These are phyloP conservation scores for Bostrychus sinensis DNA, from an alignment of 2,113 vertebrate genomes.

Conservation along the genomic window DNA sequence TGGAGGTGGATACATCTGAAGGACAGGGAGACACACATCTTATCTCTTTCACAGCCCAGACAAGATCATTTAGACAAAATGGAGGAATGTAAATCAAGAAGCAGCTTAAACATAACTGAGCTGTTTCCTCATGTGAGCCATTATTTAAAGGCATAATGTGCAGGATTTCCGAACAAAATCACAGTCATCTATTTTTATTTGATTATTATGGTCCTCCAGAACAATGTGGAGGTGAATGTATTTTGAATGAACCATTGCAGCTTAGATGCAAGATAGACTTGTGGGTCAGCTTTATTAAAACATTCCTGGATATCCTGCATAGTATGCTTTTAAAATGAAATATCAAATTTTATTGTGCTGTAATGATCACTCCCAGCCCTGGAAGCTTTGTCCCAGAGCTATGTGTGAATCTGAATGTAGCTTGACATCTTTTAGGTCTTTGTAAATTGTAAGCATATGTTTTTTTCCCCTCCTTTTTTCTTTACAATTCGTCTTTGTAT, in stretches of 20 bases:
- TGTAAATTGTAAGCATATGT: slow-evolving; percentile 18
- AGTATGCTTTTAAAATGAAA: slow-evolving; percentile 3
- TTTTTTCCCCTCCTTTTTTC: slow-evolving; percentile 22
- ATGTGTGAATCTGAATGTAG: slow-evolving; percentile 67
- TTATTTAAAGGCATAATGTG: slow-evolving; percentile 6
- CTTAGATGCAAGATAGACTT: neutral
- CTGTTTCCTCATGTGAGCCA: slow-evolving; percentile 6
- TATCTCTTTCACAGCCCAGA: slow-evolving; percentile 13
- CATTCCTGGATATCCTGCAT: neutral
- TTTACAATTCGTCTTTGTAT: slow-evolving; percentile 39
- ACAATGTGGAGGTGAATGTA: slow-evolving; percentile 2
- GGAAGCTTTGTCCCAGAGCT: slow-evolving; percentile 32
- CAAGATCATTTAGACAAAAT: neutral
- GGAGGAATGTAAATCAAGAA: slow-evolving; percentile 5
- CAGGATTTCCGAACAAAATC: neutral
- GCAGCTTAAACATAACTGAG: neutral
- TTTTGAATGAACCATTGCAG: neutral
- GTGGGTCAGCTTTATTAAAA: neutral
- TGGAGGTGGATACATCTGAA: slow-evolving; percentile 3
- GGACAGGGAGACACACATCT: neutral
- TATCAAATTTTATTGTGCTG: neutral
- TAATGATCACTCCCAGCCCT: neutral
- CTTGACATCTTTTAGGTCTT: slow-evolving; percentile 39
- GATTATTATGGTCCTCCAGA: neutral
- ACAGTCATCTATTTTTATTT: neutral